A percentile compares a stretch with the other conserved stretches of the same genome.
Evolutionary conservation across 2,888 invertebrate species (phyloP).

Genomic region (Cartodere bifasciata): DNA sequence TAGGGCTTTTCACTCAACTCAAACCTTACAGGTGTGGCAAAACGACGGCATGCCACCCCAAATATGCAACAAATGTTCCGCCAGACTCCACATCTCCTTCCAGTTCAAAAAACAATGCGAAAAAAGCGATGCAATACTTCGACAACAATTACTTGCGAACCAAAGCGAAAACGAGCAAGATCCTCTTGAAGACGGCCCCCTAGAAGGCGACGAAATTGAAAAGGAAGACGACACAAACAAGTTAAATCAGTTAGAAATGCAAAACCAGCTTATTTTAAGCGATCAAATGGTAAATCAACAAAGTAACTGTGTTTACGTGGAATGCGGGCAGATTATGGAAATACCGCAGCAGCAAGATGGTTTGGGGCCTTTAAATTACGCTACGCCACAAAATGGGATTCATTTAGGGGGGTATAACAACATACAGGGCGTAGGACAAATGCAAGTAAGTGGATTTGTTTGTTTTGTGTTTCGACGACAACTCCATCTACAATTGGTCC

Average conservation of each 20-base stretch:
- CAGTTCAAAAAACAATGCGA: slow-evolving; percentile 38
- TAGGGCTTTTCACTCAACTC: slow-evolving; percentile 4
- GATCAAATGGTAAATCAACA: slow-evolving; percentile 16
- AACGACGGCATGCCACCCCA: slow-evolving; percentile 36
- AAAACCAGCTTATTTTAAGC: no score
- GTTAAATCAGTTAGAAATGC: slow-evolving; percentile 14
- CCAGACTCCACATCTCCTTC: slow-evolving; percentile 35
- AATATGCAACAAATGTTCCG: slow-evolving; percentile 37
- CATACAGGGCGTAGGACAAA: slow-evolving; percentile 26
- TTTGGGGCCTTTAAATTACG: slow-evolving; percentile 27
- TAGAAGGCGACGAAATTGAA: no score
- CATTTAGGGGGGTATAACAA: slow-evolving; percentile 24
- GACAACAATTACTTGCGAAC: slow-evolving; percentile 21
- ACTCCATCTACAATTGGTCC: no score
- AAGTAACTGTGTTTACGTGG: slow-evolving; percentile 29
- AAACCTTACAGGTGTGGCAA: slow-evolving; percentile 33
- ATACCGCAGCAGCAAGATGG: slow-evolving; percentile 17
- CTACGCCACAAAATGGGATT: slow-evolving; percentile 25
- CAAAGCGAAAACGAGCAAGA: slow-evolving; percentile 13
- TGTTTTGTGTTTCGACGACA: no score
- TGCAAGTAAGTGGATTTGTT: no score
- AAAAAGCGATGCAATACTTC: slow-evolving; percentile 34
- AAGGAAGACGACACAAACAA: slow-evolving; percentile 15
- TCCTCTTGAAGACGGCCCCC: slow-evolving; percentile 12
- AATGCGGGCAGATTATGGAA: slow-evolving; percentile 19